Evolutionary conservation across 2,888 invertebrate species (phyloP).

Genomic region (Latrodectus elegans): DNA sequence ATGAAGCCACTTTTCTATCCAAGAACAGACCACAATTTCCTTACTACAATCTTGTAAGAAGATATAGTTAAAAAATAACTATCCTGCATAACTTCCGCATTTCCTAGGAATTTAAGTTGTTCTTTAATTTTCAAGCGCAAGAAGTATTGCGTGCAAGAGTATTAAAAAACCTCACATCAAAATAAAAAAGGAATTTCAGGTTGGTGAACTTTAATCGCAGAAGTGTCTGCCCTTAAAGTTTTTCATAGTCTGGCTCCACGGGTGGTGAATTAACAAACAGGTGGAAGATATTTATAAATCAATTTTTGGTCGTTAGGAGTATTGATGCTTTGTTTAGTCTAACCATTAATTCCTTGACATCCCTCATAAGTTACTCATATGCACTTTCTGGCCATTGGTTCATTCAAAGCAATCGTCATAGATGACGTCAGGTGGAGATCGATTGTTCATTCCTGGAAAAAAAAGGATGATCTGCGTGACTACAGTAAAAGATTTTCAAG

Average conservation of each 20-base stretch:
- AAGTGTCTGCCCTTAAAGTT: not conserved
- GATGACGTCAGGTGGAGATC: conserved; percentile 17
- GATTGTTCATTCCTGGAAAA: conserved; percentile 22
- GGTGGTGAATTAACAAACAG: no score
- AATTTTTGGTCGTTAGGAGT: not conserved
- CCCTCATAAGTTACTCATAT: not conserved
- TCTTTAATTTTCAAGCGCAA: conserved; percentile 19
- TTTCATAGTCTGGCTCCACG: not conserved
- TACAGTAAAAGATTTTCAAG: not conserved
- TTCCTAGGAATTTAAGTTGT: conserved; percentile 7
- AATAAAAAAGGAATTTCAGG: conserved; percentile 26
- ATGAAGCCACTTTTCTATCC: no score
- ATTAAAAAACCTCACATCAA: conserved; percentile 5
- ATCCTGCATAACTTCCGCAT: conserved; percentile 29
- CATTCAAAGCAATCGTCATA: conserved; percentile 6
- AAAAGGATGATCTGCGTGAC: not conserved
- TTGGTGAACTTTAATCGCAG: conserved; percentile 33
- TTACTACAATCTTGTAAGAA: not conserved
- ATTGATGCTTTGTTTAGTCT: conserved; percentile 21
- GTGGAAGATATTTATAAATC: not conserved
- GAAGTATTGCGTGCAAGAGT: conserved; percentile 9
- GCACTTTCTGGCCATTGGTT: conserved; percentile 27
- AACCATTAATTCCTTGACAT: not conserved
- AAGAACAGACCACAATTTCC: no score
- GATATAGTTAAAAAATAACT: conserved; percentile 12